phyloP scores from a whole-genome alignment of 1,140 invertebrate genomes.

The Propsilocerus akamusi region DNA sequence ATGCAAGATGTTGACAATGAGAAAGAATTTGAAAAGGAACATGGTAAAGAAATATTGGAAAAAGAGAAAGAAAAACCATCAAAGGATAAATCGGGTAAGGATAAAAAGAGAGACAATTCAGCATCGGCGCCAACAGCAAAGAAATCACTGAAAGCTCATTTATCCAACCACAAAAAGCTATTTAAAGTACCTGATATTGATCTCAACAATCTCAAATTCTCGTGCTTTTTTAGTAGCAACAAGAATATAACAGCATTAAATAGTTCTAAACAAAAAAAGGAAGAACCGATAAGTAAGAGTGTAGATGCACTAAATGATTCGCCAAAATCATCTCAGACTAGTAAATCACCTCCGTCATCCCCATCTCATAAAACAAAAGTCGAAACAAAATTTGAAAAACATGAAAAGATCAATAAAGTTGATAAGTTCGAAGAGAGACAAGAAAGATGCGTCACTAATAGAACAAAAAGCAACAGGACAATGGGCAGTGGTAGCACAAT shows the following conservation, averaged over 20 bases:
- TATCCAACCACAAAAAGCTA: neutral
- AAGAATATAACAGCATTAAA: neutral
- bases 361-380: too few relatives aligned
- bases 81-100: neutral
- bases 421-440: neutral
- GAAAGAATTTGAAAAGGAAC: slow-evolving; percentile 9
- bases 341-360: neutral
- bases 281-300: neutral
- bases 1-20: slow-evolving; percentile 9
- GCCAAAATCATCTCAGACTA: neutral
- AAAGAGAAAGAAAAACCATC: neutral
- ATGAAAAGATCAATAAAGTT: neutral
- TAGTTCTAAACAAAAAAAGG: neutral
- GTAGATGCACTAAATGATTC: neutral
- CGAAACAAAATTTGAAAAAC: neutral
- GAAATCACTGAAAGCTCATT: neutral
- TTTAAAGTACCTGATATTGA: slow-evolving; percentile 3
- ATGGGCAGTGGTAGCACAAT: neutral
- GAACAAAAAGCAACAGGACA: neutral
- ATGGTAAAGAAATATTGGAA: neutral
- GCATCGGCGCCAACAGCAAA: neutral
- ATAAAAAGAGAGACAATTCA: neutral
- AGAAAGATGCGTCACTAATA: neutral
- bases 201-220: neutral
- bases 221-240: neutral